These are phyloP conservation scores for Leptinotarsa defecta DNA, from an alignment of 1,140 invertebrate species.

Conservation along the genomic window DNA sequence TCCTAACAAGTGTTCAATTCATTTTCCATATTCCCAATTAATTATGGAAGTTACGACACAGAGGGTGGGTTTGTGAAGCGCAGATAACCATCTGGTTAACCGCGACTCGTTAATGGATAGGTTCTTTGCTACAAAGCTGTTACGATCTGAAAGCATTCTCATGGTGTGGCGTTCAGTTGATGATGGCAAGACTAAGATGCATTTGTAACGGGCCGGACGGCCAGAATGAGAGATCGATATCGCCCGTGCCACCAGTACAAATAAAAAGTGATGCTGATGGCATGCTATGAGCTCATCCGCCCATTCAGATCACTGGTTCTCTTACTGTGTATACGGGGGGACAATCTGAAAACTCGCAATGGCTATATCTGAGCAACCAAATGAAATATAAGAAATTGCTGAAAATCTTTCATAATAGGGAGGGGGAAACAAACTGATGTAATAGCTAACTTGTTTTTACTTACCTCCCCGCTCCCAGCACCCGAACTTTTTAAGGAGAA, in stretches of 20 bases:
- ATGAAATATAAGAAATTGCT: no score
- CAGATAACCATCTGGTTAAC: background rate
- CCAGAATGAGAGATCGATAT: conserved; percentile 3
- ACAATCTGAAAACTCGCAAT: no score
- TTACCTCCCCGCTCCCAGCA: no score
- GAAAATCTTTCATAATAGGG: no score
- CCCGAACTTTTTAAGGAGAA: no score
- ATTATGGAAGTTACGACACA: conserved; percentile 6
- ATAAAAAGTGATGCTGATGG: conserved; percentile 8
- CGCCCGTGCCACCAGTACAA: background rate
- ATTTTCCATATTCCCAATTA: conserved; percentile 8
- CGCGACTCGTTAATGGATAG: conserved; percentile 7
- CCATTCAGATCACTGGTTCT: conserved; percentile 1
- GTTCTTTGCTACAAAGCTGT: conserved; percentile 2
- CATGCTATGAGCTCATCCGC: conserved; percentile 1
- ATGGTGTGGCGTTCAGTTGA: background rate
- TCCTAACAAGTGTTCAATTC: conserved; percentile 6
- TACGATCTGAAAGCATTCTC: conserved; percentile 4
- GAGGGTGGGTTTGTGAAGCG: conserved; percentile 7
- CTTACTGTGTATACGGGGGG: background rate
- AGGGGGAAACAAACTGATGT: no score
- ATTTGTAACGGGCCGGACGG: conserved; percentile 7
- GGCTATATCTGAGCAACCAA: no score
- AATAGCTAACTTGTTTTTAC: no score
- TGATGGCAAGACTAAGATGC: conserved; percentile 1